Base-by-base conservation (phyloP, 2,113 vertebrate species). In the Callipepla californica region DNA sequence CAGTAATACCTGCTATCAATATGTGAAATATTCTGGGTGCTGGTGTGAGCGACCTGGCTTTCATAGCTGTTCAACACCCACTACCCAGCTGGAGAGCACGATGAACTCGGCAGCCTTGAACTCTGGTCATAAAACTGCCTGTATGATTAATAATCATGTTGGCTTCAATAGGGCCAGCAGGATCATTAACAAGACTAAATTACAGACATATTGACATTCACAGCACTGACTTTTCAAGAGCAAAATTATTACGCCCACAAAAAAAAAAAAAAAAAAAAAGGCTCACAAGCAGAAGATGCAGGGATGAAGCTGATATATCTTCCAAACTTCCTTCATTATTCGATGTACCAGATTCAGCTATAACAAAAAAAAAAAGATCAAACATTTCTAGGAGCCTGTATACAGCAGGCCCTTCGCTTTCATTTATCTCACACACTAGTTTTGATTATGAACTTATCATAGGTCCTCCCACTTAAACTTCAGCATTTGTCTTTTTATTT, bases 241-340 rank as follows among this genome's bases (percentile, higher is more conserved):
- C 40, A 88, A 75, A 69, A 84, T 36, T 59, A 78, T 74, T 63
- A 47, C 0, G 5, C 16, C 61, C 3, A 0, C 80, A 36, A 77
- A 66, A 90, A 76, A 19, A 84, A 63, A 11, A 89, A 84, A 19
- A 84, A 63, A 9, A 89, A 85, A 3, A 96, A 79, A 93, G 96
- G 98, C 99, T 98, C 97, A 99, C 99, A 98, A 88, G 93, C 97
- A 98, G 68, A 98, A 92, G 93, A 97, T 90, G 75, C 77, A 91
- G 72, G 98, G 96, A 47, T 97, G 96, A 48, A 98, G 98, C 73
- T 96, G 96, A 78, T 98, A 97, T 96, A 98, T 99, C 95, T 96
- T 97, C 99, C 99, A 99, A 84, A 98, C 96, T 42, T 98, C 96
- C 92, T 99, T 98, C 97, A 99, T 81, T 94, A 99, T 97, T 95